Evolutionary conservation across 2,888 invertebrate species (phyloP), one percentile per base, ranked within the genome.

Genomic region (Auanema freiburgensis): DNA sequence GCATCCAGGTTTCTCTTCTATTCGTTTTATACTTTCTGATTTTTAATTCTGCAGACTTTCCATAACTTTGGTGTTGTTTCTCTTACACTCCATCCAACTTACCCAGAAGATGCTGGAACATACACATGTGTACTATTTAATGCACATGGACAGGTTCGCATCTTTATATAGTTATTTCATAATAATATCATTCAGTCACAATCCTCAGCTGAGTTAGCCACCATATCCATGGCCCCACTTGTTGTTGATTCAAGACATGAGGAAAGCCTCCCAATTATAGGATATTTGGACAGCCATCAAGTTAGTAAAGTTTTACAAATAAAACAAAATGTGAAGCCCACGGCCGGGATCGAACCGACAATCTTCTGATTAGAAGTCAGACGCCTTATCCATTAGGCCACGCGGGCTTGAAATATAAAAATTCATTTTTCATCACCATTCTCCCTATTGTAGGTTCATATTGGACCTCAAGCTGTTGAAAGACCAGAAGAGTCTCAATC

Each of bases 81-180:
- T 12, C 69, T 83, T 10, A 72, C 75, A 1, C 71, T 83, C 54
- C 75, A 81, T 54, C 83, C 84, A 23, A 79, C 83, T 10, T 83
- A 80, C 63, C 96, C 97, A n/a, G 97, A 98, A 87, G 98, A 98
- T 56, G 62, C 67, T n/a, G 78, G 79, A n/a, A 64, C 67, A 21
- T 98, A 98, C 86, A 92, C 91, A 84, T 94, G 94, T 84, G 90
- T 93, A 25, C 92, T 93, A 21, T 81, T 84, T 58, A 87, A 86
- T 75, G 81, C 72, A 12, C 69, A 69, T 21, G 72, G 72, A 42
- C 72, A 72, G 52, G 52, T 52, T 5, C 43, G 43, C 14, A 43
- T 43, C 11, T 43, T 12, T 43, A 43, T 43, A 43, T 43, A 43
- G 43, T 11, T 12, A 43, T 43, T 12, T 12, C 14, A 12, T 43